Evolutionary conservation across 2,113 vertebrate genomes (phyloP).

Genomic region (Caranx ignobilis): DNA sequence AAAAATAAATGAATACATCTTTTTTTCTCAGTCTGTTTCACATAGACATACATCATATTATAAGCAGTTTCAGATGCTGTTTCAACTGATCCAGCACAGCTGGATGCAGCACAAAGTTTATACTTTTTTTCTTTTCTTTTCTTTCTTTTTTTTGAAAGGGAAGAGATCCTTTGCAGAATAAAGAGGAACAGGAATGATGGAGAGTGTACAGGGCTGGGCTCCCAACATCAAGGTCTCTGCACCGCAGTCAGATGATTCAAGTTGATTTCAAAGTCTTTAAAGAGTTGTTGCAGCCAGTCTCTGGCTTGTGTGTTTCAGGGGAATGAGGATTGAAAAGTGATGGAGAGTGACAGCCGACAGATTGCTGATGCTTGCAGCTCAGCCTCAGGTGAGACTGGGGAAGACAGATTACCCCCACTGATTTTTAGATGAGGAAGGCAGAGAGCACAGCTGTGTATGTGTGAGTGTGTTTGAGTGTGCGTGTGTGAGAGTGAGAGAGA

Average conservation of each 20-base stretch:
- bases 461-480: not conserved
- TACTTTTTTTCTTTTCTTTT: not conserved
- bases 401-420: slow-evolving; percentile 69
- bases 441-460: slow-evolving; percentile 75
- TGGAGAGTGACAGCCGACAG: slow-evolving; percentile 83
- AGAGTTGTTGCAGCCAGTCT: slow-evolving; percentile 58
- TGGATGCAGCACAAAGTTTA: not conserved
- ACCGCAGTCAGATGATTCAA: slow-evolving; percentile 62
- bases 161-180: slow-evolving; percentile 23
- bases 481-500: not conserved
- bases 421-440: slow-evolving; percentile 66
- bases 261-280: slow-evolving; percentile 73
- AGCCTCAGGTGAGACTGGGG: slow-evolving; percentile 71
- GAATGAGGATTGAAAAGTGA: slow-evolving; percentile 72
- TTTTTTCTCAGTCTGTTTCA: too few relatives aligned
- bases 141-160: not conserved
- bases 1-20: too few relatives aligned
- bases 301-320: slow-evolving; percentile 54
- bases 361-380: slow-evolving; percentile 75
- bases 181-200: not conserved
- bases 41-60: too few relatives aligned
- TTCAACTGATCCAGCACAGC: not conserved
- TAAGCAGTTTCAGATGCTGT: too few relatives aligned
- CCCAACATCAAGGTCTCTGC: slow-evolving; percentile 52
- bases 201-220: not conserved